Percentiles rank a stretch among this genome's conserved stretches.
Conservation (phyloP, 1,140 invertebrate species). For the Bilobella aurantiaca region DNA sequence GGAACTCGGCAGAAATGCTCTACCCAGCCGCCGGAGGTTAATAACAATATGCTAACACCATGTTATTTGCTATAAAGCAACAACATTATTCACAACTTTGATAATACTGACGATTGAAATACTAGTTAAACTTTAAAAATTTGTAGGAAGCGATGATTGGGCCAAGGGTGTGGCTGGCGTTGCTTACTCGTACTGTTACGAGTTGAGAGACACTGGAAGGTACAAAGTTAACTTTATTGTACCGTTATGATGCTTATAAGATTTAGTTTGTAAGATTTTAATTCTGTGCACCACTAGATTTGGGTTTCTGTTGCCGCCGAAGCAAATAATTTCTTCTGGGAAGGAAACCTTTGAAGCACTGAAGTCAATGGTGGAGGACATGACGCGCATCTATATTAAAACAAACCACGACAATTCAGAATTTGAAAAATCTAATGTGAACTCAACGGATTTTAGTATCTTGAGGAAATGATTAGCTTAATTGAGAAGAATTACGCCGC, state of each 20-base stretch:
- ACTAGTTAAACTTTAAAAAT: too few species aligned
- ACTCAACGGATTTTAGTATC: too few species aligned
- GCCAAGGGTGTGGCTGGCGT: constrained; percentile 39
- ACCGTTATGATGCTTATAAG: constrained; percentile 34
- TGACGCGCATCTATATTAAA: constrained; percentile 21
- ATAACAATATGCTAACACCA: too few species aligned
- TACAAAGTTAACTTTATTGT: neutral
- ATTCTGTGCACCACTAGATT: neutral
- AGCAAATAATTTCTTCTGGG: constrained; percentile 27
- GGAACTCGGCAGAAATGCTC: constrained; percentile 24
- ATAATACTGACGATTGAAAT: too few species aligned
- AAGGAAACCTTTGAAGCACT: constrained; percentile 30
- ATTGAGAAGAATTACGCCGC: too few species aligned
- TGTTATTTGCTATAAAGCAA: too few species aligned
- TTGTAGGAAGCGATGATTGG: constrained; percentile 26
- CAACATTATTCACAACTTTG: neutral
- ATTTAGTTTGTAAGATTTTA: neutral
- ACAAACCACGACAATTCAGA: too few species aligned
- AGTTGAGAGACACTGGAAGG: constrained; percentile 30
- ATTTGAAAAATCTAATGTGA: too few species aligned
- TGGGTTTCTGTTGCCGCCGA: constrained; percentile 25
- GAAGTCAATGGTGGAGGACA: constrained; percentile 31
- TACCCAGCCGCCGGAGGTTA: constrained; percentile 25
- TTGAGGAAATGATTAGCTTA: too few species aligned
- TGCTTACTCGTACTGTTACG: constrained; percentile 29